Evolutionary conservation across 2,888 invertebrate species (phyloP).

Genomic region (Panorpa germanica): DNA sequence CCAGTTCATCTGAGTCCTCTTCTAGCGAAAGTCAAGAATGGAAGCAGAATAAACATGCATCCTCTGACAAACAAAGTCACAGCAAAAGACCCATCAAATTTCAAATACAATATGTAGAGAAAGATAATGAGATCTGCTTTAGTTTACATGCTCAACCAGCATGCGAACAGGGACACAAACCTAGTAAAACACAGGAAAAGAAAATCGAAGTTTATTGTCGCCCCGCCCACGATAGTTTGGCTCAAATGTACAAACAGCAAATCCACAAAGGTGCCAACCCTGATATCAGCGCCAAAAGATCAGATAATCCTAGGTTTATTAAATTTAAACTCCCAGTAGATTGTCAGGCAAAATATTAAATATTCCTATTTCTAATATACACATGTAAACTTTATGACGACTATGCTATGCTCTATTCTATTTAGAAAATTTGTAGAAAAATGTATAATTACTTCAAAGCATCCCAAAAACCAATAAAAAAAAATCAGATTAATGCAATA

Average conservation of each 20-base stretch:
- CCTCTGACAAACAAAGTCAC: not conserved
- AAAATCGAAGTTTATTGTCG: conserved; percentile 27
- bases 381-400: too few species aligned
- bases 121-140: conserved; percentile 38
- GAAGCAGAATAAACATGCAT: conserved; percentile 1
- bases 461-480: too few species aligned
- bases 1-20: conserved; percentile 8
- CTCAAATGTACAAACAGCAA: conserved; percentile 17
- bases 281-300: conserved; percentile 27
- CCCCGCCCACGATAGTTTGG: conserved; percentile 13
- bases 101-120: conserved; percentile 32
- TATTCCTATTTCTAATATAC: too few species aligned
- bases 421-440: too few species aligned
- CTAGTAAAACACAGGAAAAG: conserved; percentile 25
- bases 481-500: too few species aligned
- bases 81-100: conserved; percentile 17
- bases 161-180: conserved; percentile 31
- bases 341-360: too few species aligned
- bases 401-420: too few species aligned
- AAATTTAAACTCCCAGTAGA: too few species aligned
- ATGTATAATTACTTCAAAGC: too few species aligned
- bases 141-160: conserved; percentile 30
- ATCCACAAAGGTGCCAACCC: conserved; percentile 28
- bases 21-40: conserved; percentile 9
- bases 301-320: too few species aligned